Evolutionary conservation across 1,140 invertebrate species (phyloP).

Genomic region (Lepidostoma basale): DNA sequence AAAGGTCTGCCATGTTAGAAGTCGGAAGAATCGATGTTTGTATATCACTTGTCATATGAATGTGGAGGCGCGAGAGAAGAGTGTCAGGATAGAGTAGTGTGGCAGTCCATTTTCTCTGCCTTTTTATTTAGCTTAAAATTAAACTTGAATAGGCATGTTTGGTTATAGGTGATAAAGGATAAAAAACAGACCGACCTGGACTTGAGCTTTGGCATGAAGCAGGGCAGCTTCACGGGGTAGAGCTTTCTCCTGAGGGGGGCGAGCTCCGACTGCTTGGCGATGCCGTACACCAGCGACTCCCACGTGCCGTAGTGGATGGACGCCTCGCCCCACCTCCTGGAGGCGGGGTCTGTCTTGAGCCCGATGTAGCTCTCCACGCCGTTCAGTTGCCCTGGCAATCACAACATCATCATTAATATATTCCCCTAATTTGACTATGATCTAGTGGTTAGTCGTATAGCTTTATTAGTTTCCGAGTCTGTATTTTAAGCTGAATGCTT

Average conservation of each 20-base stretch:
- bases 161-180: background rate
- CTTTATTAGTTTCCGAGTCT: too few relatives aligned
- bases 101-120: too few relatives aligned
- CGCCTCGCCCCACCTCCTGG: constrained; percentile 17
- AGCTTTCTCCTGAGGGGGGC: constrained; percentile 29
- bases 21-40: too few relatives aligned
- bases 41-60: background rate
- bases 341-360: constrained; percentile 43
- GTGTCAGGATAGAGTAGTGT: too few relatives aligned
- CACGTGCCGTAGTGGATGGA: constrained; percentile 42
- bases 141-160: background rate
- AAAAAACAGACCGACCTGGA: constrained; percentile 26
- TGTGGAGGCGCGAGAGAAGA: too few relatives aligned
- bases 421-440: too few relatives aligned
- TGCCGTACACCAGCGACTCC: constrained; percentile 42
- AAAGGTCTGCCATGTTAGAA: too few relatives aligned
- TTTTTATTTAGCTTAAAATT: background rate
- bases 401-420: background rate
- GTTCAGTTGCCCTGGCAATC: constrained; percentile 68
- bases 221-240: constrained; percentile 23
- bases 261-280: constrained; percentile 29
- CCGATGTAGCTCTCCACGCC: constrained; percentile 72
- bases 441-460: too few relatives aligned
- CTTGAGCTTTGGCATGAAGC: constrained; percentile 29
- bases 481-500: too few relatives aligned